Percentiles rank a stretch among this genome's conserved stretches.
Evolutionary conservation across 2,888 invertebrate species (phyloP).

Genomic region (Crioceris asparagi): DNA sequence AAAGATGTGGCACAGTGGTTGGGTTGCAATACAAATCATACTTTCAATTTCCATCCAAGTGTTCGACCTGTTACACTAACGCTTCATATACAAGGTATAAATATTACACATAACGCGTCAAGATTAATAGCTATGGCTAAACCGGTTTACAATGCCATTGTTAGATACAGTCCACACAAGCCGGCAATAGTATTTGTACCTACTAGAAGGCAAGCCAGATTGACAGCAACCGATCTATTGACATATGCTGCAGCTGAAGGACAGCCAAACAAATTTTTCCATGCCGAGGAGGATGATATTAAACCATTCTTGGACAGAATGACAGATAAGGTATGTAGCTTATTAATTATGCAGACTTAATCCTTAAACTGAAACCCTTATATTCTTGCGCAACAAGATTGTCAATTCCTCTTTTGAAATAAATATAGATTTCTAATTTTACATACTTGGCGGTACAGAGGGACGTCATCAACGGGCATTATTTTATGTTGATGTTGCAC

Average conservation of each 20-base stretch:
- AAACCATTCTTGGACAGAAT: slow-evolving; percentile 81
- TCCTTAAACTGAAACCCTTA: too few relatives aligned
- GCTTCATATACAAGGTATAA: slow-evolving; percentile 93
- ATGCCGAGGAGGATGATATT: slow-evolving; percentile 76
- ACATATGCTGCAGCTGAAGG: slow-evolving; percentile 89
- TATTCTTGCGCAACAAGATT: too few relatives aligned
- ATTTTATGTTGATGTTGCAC: too few relatives aligned
- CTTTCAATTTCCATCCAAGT: slow-evolving; percentile 98
- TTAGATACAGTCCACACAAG: slow-evolving; percentile 67
- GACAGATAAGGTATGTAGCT: slow-evolving; percentile 78
- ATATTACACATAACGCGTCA: slow-evolving; percentile 94
- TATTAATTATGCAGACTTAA: too few relatives aligned
- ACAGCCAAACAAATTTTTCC: slow-evolving; percentile 78
- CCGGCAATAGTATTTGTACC: slow-evolving; percentile 89
- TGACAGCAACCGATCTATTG: slow-evolving; percentile 93
- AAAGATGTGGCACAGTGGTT: slow-evolving; percentile 94
- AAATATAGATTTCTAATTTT: too few relatives aligned
- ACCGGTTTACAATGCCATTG: slow-evolving; percentile 88
- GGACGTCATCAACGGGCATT: too few relatives aligned
- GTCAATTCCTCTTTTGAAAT: too few relatives aligned
- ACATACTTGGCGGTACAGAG: too few relatives aligned
- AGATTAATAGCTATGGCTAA: slow-evolving; percentile 95
- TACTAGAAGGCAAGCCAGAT: slow-evolving; percentile 77
- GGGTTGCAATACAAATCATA: slow-evolving; percentile 84
- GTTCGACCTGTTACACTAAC: slow-evolving; percentile 92